Base-by-base conservation (phyloP, 2,888 invertebrate species). In the Leptopilina syphax region DNA sequence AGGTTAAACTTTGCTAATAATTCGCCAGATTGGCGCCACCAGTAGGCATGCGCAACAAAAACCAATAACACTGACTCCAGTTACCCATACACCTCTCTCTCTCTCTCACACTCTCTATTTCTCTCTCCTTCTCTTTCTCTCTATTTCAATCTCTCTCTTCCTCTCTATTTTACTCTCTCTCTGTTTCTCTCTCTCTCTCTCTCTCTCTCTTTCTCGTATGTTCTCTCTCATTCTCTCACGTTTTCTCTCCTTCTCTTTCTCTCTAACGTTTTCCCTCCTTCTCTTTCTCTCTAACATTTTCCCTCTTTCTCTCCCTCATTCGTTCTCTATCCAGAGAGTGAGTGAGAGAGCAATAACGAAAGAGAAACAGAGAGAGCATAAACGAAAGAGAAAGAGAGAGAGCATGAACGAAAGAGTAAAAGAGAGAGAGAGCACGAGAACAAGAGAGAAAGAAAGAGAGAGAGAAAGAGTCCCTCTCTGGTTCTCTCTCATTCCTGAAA, bases 1-100 rank as follows among this genome's bases (percentile, higher is more conserved):
- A 76, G 86, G 87, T 87, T 90, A 88, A 90, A 90, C 88, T 90
- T 90, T 88, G 84, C 89, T 90, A 90, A 90, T 90, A 91, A 91
- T 91, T 90, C 88, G 88, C 88, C 87, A 89, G 90, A 90, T 90
- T 90, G 89, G 88, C 88, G 88, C 85, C 87, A 83, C 85, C 84
- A 88, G 86, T 88, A 87, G 85, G 88, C 91, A 90, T 91, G 90
- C 91, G 90, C 90, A 87, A 89, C 88, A 89, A 89, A 90, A 90
- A 90, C 91, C 91, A 90, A 90, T 91, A 91, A 89, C 88, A 89
- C 88, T 86, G 86, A 81, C 83, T 83, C 83, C 73, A 77, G 80
- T 81, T 83, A 85, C 84, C 85, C 83, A 79, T 83, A 86, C 84
- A 81, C 76, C 81, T 83, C 79, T 84, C 84, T 83, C 82, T 83